phyloP scores from a whole-genome alignment of 2,797 vertebrate species.

The Pogonophryne albipinna region DNA sequence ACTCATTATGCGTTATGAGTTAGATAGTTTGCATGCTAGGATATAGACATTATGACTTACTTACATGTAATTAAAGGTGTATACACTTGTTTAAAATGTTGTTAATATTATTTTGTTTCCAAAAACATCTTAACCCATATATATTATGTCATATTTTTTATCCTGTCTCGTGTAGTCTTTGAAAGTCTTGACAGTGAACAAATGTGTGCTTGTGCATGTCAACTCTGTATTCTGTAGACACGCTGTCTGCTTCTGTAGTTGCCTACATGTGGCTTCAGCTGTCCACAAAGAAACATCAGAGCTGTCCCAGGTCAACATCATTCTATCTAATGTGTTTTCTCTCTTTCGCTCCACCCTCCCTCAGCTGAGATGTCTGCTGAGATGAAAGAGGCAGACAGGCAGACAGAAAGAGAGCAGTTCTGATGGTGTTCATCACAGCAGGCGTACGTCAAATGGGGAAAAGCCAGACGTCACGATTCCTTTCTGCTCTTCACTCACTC shows the following conservation, averaged over 20 bases:
- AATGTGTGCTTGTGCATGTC: background rate
- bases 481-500: conserved; percentile 36
- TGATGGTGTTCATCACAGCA: conserved; percentile 63
- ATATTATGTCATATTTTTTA: background rate
- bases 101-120: background rate
- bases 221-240: conserved; percentile 18
- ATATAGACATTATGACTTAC: background rate
- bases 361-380: conserved; percentile 53
- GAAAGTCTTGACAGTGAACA: conserved; percentile 1
- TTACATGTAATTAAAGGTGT: background rate
- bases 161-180: background rate
- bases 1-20: background rate
- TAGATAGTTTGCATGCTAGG: background rate
- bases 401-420: conserved; percentile 50
- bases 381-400: conserved; percentile 63
- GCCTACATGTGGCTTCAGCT: conserved; percentile 54
- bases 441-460: conserved; percentile 44
- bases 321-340: conserved; percentile 47
- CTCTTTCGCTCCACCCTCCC: conserved; percentile 21
- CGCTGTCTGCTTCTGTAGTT: conserved; percentile 15
- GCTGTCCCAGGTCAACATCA: conserved; percentile 46
- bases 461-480: conserved; percentile 48
- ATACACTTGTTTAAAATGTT: background rate
- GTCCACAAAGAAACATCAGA: conserved; percentile 58
- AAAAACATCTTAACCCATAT: background rate